Base-by-base conservation (phyloP, 2,888 invertebrate genomes). In the Caenorhabditis doughertyi region DNA sequence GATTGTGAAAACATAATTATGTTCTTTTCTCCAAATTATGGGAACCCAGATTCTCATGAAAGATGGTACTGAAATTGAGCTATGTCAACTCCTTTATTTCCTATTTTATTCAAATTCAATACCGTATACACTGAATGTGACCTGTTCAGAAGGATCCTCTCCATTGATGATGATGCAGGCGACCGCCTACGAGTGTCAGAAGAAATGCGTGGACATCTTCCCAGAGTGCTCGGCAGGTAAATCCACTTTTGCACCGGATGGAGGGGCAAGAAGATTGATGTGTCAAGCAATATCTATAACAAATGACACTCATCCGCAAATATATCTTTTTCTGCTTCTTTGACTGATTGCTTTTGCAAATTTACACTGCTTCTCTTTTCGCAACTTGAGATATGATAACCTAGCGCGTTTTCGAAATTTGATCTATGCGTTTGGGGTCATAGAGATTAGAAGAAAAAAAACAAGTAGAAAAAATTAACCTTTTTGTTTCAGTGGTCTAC, bases 111-210 rank as follows among this genome's bases (percentile, higher is more conserved):
- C 32, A 4, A 32, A 7, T 32, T 32, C 32, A 4, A 4, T 32
- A n/a, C 56, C 29, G n/a, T n/a, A n/a, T n/a, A 32, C 0, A 3
- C 29, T 42, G 13, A 42, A 3, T 8, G n/a, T n/a, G n/a, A n/a
- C n/a, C n/a, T n/a, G 65, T 79, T 42, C 83, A 71, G 84, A 84
- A 79, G 88, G 88, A 71, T 73, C 84, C 44, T 82, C 84, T 18
- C 88, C 88, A 27, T 23, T 86, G 47, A 55, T 83, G 29, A 86
- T 88, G 85, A 79, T 88, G 79, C 84, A 84, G 71, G 88, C 85
- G 16, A 85, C 86, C 51, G 88, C 88, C 51, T 87, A 79, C 72
- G 88, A 86, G 56, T 88, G 88, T 55, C 88, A 88, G 73, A 84
- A 84, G 80, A 84, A 85, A 56, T 88, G 88, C 51, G 88, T 88